These are phyloP conservation scores for Fundulus diaphanus DNA, from an alignment of 2,797 vertebrate species.

Conservation along the genomic window DNA sequence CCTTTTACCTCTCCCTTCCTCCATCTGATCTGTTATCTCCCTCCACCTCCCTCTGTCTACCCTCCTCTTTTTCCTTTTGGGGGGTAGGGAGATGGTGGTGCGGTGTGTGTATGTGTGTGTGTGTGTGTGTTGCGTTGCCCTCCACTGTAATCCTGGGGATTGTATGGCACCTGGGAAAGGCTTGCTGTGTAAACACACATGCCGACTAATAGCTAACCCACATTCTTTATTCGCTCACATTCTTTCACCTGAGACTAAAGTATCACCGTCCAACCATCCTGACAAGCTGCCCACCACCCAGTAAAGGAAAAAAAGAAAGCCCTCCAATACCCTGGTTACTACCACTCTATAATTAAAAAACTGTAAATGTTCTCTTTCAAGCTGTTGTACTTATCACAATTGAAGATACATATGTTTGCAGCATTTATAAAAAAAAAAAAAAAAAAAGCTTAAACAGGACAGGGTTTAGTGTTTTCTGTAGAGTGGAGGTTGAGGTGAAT, in stretches of 20 bases:
- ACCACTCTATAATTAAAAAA: not conserved
- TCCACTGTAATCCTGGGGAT: constrained; percentile 74
- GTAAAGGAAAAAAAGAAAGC: not conserved
- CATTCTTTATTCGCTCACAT: constrained; percentile 66
- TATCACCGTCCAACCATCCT: constrained; percentile 39
- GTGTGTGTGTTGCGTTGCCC: constrained; percentile 41
- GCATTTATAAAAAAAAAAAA: no score
- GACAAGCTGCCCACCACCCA: constrained; percentile 22
- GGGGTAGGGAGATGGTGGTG: constrained; percentile 36
- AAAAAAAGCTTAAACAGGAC: constrained; percentile 10
- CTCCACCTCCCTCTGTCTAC: constrained; percentile 55
- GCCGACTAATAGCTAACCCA: constrained; percentile 62
- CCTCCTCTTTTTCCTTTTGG: constrained; percentile 52
- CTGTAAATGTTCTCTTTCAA: not conserved
- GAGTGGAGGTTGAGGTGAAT: constrained; percentile 47
- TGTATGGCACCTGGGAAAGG: constrained; percentile 76
- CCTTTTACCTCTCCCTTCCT: constrained; percentile 68
- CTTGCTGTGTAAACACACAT: constrained; percentile 78
- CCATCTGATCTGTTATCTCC: constrained; percentile 76
- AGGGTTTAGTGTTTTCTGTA: constrained; percentile 8
- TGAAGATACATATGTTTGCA: not conserved
- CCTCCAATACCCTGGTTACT: not conserved
- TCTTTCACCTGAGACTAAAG: constrained; percentile 51
- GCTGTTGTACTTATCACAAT: not conserved
- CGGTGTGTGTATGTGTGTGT: constrained; percentile 10